These are phyloP conservation scores for Pontoporia blainvillei DNA, from an alignment of 2,113 vertebrate genomes.

Conservation along the genomic window DNA sequence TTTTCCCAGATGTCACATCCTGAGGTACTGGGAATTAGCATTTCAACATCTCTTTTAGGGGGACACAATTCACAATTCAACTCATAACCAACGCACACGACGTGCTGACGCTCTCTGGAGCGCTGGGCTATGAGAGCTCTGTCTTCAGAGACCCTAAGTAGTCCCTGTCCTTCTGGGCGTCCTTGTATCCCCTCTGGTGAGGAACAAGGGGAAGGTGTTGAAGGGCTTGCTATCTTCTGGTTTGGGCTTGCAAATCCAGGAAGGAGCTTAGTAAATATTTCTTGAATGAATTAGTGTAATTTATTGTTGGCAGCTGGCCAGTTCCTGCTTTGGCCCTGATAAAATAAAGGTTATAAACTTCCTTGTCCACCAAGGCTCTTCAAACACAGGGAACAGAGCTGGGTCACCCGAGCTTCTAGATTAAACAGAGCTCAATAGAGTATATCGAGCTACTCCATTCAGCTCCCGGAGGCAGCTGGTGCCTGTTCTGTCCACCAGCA, in stretches of 20 bases:
- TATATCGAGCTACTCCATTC: accelerated
- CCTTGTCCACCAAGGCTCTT: not conserved
- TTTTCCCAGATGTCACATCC: not conserved
- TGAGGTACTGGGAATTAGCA: not conserved
- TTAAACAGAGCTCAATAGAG: not conserved
- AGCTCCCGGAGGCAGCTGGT: accelerated
- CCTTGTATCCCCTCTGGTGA: not conserved
- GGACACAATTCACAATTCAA: not conserved
- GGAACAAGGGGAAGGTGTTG: accelerated
- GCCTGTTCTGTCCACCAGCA: not conserved
- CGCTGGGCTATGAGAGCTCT: too few species aligned
- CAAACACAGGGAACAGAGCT: not conserved
- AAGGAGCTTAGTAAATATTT: constrained; percentile 9
- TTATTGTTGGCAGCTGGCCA: not conserved
- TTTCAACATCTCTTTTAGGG: not conserved
- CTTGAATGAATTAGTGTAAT: not conserved
- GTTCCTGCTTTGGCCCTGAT: not conserved
- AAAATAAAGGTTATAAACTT: not conserved
- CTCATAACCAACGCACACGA: accelerated
- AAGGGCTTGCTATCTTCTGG: not conserved
- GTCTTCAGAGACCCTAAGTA: not conserved
- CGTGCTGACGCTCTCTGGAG: accelerated
- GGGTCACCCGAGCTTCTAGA: too few species aligned
- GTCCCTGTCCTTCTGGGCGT: not conserved
- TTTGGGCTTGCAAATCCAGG: not conserved